Conservation (phyloP, 2,888 invertebrate species). For the Ypsolopha scabrella region DNA sequence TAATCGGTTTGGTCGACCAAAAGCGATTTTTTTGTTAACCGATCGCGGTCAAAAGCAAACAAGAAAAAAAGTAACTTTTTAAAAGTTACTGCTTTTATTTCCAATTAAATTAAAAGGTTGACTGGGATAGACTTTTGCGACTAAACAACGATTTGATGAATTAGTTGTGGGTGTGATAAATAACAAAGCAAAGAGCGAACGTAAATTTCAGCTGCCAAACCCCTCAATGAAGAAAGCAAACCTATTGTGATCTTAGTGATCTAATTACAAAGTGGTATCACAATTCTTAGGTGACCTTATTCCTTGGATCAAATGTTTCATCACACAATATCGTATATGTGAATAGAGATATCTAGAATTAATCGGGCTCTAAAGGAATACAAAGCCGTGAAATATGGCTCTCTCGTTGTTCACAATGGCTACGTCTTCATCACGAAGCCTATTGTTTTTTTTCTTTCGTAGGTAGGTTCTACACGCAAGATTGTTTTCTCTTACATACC, state of each 20-base stretch:
- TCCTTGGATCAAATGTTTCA: conserved; percentile 33
- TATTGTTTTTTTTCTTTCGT: conserved; percentile 60
- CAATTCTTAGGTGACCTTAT: conserved; percentile 2
- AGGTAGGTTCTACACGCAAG: conserved; percentile 44
- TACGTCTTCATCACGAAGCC: conserved; percentile 67
- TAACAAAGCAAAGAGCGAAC: background rate
- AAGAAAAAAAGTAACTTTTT: no score
- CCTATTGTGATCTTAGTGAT: no score
- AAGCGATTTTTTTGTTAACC: no score
- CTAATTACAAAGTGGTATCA: background rate
- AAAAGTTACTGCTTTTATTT: no score
- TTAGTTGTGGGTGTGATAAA: background rate
- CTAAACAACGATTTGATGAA: background rate
- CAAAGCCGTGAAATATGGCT: conserved; percentile 68
- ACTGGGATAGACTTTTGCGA: no score
- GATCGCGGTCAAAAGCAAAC: no score
- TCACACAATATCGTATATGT: conserved; percentile 56
- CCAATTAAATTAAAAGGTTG: no score
- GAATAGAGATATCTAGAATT: conserved; percentile 70
- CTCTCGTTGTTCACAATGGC: conserved; percentile 66
- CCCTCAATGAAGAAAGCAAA: background rate
- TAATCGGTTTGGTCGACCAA: no score
- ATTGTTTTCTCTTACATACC: conserved; percentile 54
- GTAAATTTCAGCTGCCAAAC: background rate
- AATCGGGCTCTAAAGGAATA: conserved; percentile 61